Evolutionary conservation across 2,888 invertebrate species (phyloP).

Genomic region (Cephus pygmeus): DNA sequence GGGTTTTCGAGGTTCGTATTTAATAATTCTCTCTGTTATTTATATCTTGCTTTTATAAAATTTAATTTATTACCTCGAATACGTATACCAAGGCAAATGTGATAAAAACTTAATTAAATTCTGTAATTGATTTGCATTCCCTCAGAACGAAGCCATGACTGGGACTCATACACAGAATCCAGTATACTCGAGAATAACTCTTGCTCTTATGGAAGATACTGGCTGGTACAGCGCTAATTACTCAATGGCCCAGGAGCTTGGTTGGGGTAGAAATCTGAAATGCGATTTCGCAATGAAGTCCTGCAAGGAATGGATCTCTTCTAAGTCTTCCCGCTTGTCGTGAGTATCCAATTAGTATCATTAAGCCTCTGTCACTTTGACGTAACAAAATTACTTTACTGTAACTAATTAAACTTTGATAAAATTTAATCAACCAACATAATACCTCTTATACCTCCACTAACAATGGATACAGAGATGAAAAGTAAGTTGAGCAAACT

Average conservation of each 20-base stretch:
- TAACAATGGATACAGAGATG: slow-evolving; percentile 19
- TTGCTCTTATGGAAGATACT: slow-evolving; percentile 98
- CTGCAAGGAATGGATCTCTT: slow-evolving; percentile 96
- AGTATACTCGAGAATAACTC: slow-evolving; percentile 92
- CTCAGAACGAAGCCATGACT: slow-evolving; percentile 98
- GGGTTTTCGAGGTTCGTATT: slow-evolving; percentile 88
- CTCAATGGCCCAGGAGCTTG: slow-evolving; percentile 83
- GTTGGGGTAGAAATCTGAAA: slow-evolving; percentile 92
- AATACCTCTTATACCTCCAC: not conserved
- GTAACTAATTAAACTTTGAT: not conserved
- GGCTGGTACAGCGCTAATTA: slow-evolving; percentile 97
- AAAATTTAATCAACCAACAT: not conserved
- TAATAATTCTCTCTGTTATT: slow-evolving; percentile 9
- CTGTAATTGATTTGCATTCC: not conserved
- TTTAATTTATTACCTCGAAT: slow-evolving; percentile 13
- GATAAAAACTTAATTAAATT: slow-evolving; percentile 3
- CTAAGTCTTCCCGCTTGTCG: slow-evolving; percentile 69
- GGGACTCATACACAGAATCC: slow-evolving; percentile 99
- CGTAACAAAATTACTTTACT: not conserved
- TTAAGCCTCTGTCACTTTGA: not conserved
- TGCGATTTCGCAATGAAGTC: slow-evolving; percentile 94
- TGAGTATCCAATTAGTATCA: slow-evolving; percentile 35
- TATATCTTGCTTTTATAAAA: slow-evolving; percentile 2
- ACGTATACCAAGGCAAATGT: not conserved
- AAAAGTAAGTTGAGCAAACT: slow-evolving; percentile 66